Base-by-base conservation (phyloP, 2,888 invertebrate species). In the Julus scandinavius region DNA sequence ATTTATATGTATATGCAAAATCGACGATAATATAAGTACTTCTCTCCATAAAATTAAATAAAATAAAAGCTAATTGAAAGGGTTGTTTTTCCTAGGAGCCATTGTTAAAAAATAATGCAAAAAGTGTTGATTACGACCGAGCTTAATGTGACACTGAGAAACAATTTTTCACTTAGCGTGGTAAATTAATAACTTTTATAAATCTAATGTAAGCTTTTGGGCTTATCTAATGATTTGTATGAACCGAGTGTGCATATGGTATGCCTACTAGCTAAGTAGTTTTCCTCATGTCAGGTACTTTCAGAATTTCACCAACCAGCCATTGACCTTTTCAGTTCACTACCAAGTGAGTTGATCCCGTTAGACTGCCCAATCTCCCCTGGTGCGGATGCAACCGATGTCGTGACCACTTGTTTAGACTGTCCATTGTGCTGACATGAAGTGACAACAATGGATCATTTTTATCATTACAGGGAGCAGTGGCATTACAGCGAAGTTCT, bases 401-500 rank as follows among this genome's bases (percentile, higher is more conserved):
- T 72, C 72, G 9, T 72, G 72, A 72, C 29, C 72, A 72, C 72
- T 72, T 72, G 72, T 29, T 72, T 72, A 29, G 72, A 11, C 72
- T 72, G 29, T 29, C 72, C 72, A 72, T 72, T 72, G 72, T 72
- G 7, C 29, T 72, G 72, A 72, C 72, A 29, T 11, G 72, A 9
- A 72, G 29, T 72, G 72, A 72, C 72, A 72, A 72, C 72, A 72
- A 72, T 72, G 72, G 29, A 4, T 72, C 72, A 29, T 72, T 72
- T 72, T 29, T 72, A 29, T 72, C 72, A 72, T 72, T 72, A 29
- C 29, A 72, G 72, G 29, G 20, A 29, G 72, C 72, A 72, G 9
- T 29, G 72, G 72, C 29, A 7, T 72, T 72, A 72, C 72, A 29
- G 29, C 29, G 72, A 72, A 29, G 2, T 11, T 72, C 11, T 72